Evolutionary conservation across 1,140 invertebrate genomes (phyloP).

Genomic region (Platorchestia sp.): DNA sequence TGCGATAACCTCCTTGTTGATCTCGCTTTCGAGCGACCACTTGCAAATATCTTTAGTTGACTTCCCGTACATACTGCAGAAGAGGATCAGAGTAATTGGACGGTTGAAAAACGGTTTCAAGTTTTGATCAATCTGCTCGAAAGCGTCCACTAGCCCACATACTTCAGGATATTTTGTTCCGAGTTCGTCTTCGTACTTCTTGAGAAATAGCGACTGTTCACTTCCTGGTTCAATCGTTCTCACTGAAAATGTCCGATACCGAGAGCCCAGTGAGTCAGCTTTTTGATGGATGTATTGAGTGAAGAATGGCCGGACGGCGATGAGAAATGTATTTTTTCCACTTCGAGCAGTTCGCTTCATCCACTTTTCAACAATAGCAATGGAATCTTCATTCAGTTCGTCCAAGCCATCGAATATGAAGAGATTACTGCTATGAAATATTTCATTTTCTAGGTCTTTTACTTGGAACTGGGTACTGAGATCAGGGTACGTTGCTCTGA

Average conservation of each 20-base stretch:
- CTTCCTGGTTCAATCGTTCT: not conserved
- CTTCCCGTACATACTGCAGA: not conserved
- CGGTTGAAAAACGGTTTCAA: conserved; percentile 12
- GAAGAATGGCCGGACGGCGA: conserved; percentile 6
- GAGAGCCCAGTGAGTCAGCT: not conserved
- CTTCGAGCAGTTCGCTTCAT: not conserved
- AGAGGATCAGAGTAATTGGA: not conserved
- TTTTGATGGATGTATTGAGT: not conserved
- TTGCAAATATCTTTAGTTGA: not conserved
- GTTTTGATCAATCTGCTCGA: not conserved
- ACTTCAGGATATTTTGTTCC: not conserved
- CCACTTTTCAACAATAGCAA: not conserved
- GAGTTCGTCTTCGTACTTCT: not conserved
- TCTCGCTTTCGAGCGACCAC: not conserved
- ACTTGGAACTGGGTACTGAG: not conserved
- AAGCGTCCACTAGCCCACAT: not conserved
- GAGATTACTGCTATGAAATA: not conserved
- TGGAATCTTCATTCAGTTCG: not conserved
- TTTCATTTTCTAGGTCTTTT: not conserved
- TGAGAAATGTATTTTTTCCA: not conserved
- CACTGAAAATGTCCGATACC: not conserved
- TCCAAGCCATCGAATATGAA: conserved; percentile 44
- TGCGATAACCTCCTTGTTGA: not conserved
- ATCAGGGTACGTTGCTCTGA: not conserved
- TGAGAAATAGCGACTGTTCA: not conserved